Conservation (phyloP, 2,113 vertebrate genomes). For the Conger conger region DNA sequence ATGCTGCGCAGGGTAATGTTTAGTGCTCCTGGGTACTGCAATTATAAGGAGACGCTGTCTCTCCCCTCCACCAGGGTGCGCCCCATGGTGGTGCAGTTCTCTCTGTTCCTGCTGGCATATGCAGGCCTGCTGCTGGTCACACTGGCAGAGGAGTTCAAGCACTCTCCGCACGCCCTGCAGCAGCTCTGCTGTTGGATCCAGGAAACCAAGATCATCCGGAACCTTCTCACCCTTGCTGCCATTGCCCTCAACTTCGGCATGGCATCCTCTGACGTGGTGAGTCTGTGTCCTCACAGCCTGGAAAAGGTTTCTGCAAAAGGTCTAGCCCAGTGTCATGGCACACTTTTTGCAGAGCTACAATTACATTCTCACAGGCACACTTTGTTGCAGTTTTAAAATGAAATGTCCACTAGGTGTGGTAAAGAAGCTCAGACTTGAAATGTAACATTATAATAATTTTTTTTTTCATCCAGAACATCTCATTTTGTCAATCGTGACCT, state of each 20-base stretch:
- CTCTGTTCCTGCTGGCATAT: slow-evolving; percentile 82
- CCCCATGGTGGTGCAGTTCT: slow-evolving; percentile 82
- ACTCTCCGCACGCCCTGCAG: slow-evolving; percentile 78
- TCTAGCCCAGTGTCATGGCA: no score
- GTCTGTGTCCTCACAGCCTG: slow-evolving; percentile 36
- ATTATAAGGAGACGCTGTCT: background rate
- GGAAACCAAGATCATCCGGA: slow-evolving; percentile 89
- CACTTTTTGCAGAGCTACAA: no score
- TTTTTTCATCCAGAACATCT: no score
- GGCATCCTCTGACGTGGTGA: slow-evolving; percentile 89
- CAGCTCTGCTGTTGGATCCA: slow-evolving; percentile 94
- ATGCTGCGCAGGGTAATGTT: background rate
- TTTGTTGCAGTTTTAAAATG: no score
- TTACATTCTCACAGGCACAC: no score
- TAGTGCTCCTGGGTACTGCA: background rate
- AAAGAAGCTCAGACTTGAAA: no score
- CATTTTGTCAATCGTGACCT: no score
- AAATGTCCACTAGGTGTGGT: no score
- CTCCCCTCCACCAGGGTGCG: slow-evolving; percentile 67
- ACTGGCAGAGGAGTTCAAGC: slow-evolving; percentile 90
- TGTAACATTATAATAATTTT: no score
- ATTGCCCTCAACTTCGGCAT: slow-evolving; percentile 88
- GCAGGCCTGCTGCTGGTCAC: slow-evolving; percentile 82
- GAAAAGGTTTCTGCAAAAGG: no score
- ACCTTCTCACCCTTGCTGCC: slow-evolving; percentile 86